A percentile compares a stretch with the other conserved stretches of the same genome.
Conservation (phyloP, 2,797 vertebrate genomes). For the Spinibarbus caldwelli region DNA sequence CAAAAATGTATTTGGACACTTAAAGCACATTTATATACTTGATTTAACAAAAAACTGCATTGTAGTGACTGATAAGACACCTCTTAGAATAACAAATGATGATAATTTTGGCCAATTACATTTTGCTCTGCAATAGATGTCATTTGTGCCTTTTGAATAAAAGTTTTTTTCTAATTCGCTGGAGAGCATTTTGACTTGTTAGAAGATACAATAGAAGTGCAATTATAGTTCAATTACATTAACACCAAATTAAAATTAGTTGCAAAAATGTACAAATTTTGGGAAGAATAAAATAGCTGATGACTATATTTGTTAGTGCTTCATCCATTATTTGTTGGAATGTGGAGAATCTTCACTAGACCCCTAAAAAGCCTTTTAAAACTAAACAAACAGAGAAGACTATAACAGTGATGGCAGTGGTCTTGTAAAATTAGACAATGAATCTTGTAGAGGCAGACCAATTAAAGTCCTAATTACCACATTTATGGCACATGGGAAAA, state of each 20-base stretch:
- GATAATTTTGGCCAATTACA: not conserved
- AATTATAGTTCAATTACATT: too few relatives aligned
- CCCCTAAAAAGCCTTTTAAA: not conserved
- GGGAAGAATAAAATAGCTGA: not conserved
- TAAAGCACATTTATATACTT: not conserved
- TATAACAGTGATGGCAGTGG: constrained; percentile 1
- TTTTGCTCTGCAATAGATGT: not conserved
- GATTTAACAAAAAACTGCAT: not conserved
- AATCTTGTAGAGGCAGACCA: not conserved
- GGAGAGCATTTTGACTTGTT: not conserved
- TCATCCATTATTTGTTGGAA: not conserved
- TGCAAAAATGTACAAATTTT: not conserved
- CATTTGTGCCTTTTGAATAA: not conserved
- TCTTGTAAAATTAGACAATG: constrained; percentile 16
- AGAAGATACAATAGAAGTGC: too few relatives aligned
- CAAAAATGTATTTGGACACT: not conserved
- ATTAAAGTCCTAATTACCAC: constrained; percentile 5
- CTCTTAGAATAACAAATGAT: not conserved
- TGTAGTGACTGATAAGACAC: not conserved
- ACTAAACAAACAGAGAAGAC: not conserved
- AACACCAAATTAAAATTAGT: not conserved
- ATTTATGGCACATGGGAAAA: not conserved
- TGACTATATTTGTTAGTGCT: not conserved
- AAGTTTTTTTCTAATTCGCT: not conserved
- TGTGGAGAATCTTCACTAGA: not conserved